Evolutionary conservation across 1,140 invertebrate genomes (phyloP).

Genomic region (Trachelipus rathkii): DNA sequence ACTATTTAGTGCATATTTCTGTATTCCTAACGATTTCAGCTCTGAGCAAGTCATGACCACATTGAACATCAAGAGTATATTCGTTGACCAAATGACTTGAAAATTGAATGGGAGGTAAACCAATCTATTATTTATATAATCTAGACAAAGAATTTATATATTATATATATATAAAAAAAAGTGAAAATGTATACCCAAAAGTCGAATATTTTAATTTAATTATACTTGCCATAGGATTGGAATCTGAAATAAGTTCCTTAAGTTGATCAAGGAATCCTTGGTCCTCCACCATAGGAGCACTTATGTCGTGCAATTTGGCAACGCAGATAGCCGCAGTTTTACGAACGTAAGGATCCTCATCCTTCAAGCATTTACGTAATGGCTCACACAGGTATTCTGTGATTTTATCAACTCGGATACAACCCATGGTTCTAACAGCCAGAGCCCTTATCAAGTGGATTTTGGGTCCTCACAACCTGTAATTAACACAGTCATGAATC

Average conservation of each 20-base stretch:
- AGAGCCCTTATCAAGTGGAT: slow-evolving; percentile 96
- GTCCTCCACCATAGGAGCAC: slow-evolving; percentile 93
- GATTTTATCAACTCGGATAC: slow-evolving; percentile 99
- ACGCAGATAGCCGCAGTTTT: slow-evolving; percentile 99
- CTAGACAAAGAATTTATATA: too few relatives aligned
- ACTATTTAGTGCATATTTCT: too few relatives aligned
- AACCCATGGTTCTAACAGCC: slow-evolving; percentile 99
- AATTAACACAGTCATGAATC: slow-evolving; percentile 27
- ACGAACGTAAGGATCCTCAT: slow-evolving; percentile 98
- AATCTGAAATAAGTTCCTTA: slow-evolving; percentile 95
- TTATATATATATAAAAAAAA: too few relatives aligned
- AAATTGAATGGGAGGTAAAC: too few relatives aligned
- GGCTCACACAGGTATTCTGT: slow-evolving; percentile 99
- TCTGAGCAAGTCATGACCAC: too few relatives aligned
- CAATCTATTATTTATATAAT: too few relatives aligned
- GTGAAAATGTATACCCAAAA: too few relatives aligned
- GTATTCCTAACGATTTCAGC: too few relatives aligned
- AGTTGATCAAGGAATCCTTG: slow-evolving; percentile 97
- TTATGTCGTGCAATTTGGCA: slow-evolving; percentile 98
- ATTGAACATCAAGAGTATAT: too few relatives aligned
- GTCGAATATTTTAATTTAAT: too few relatives aligned
- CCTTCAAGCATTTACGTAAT: slow-evolving; percentile 93
- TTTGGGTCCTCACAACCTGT: slow-evolving; percentile 98
- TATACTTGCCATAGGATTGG: slow-evolving; percentile 92
- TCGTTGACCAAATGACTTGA: too few relatives aligned